Conservation (phyloP, 1,140 invertebrate species). For the Octopus sinensis region DNA sequence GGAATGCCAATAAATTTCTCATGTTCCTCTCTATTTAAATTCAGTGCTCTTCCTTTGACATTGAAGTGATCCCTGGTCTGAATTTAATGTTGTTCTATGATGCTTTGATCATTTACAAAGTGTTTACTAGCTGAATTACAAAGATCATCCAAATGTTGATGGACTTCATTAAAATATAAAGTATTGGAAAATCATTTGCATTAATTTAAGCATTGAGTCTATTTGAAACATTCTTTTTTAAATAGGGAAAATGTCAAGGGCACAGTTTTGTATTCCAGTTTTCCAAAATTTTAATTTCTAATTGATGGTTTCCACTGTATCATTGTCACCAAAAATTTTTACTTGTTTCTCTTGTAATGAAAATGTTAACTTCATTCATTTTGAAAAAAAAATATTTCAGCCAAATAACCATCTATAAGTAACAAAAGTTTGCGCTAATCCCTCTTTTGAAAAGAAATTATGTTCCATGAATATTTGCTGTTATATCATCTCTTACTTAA, state of each 20-base stretch:
- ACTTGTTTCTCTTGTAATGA: background rate
- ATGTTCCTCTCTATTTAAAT: conserved; percentile 3
- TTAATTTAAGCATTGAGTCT: background rate
- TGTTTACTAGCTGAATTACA: background rate
- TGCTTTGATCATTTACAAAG: background rate
- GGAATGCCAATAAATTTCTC: background rate
- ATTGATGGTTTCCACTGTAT: background rate
- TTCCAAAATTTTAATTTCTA: background rate
- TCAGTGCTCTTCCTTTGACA: background rate
- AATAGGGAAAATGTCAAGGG: background rate
- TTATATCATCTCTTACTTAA: background rate
- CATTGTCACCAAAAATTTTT: background rate
- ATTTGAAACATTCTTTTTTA: background rate
- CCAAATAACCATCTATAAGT: background rate
- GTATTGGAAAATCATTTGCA: background rate
- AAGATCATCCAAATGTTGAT: background rate
- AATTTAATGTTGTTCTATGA: background rate
- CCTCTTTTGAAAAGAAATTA: background rate
- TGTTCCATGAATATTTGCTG: background rate
- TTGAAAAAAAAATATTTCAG: background rate
- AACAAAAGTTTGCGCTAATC: background rate
- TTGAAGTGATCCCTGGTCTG: background rate
- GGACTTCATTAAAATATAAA: background rate
- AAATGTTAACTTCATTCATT: background rate
- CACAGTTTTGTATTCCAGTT: conserved; percentile 1